Evolutionary conservation across 2,113 vertebrate genomes (phyloP).

Genomic region (Prionailurus viverrinus): DNA sequence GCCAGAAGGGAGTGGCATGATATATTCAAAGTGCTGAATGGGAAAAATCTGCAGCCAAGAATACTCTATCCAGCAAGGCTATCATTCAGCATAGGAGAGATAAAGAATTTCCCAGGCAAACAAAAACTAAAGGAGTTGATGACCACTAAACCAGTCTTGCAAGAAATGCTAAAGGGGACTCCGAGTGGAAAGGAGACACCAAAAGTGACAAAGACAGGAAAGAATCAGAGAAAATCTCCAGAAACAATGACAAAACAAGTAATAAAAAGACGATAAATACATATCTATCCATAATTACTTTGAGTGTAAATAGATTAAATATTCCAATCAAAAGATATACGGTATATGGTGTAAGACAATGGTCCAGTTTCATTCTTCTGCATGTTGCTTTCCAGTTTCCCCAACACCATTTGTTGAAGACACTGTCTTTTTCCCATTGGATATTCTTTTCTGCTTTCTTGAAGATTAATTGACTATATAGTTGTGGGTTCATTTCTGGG

Average conservation of each 20-base stretch:
- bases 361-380: neutral
- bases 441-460: neutral
- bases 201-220: neutral
- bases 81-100: neutral
- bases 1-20: neutral
- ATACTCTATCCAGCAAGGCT: neutral
- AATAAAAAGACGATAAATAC: neutral
- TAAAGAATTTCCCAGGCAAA: neutral
- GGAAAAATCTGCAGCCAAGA: neutral
- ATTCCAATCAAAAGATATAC: neutral
- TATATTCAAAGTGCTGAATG: neutral
- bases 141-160: neutral
- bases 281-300: neutral
- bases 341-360: neutral
- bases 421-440: neutral
- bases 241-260: neutral
- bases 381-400: neutral
- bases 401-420: neutral
- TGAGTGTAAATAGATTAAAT: neutral
- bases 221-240: neutral
- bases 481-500: neutral
- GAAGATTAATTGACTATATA: neutral
- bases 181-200: neutral
- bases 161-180: neutral
- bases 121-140: neutral